These are phyloP conservation scores for Pandemis cinnamomeana DNA, from an alignment of 2,888 invertebrate genomes.

Conservation along the genomic window DNA sequence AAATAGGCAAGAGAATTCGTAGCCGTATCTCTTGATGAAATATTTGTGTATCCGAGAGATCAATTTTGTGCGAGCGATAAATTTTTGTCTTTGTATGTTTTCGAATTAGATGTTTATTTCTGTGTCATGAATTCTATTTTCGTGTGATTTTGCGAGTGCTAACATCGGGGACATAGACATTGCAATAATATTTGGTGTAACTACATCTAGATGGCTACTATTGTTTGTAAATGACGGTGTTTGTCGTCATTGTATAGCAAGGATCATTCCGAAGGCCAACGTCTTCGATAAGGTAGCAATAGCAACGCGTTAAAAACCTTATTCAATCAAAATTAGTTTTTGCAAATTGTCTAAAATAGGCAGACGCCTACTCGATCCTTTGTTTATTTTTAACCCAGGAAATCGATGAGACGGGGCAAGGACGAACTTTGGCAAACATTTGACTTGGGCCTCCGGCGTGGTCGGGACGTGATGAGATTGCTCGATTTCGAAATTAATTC, in stretches of 20 bases:
- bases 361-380: constrained; percentile 52
- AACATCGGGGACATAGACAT: background rate
- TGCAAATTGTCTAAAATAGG: constrained; percentile 49
- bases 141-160: background rate
- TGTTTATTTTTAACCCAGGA: constrained; percentile 49
- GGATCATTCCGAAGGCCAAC: background rate
- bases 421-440: constrained; percentile 25
- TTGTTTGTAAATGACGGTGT: background rate
- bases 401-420: constrained; percentile 52
- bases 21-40: constrained; percentile 10
- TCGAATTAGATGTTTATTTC: constrained; percentile 9
- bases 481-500: background rate
- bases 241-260: background rate
- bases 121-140: constrained; percentile 6
- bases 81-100: constrained; percentile 11
- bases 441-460: constrained; percentile 3
- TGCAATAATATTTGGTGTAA: background rate
- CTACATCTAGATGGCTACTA: background rate
- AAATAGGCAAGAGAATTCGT: constrained; percentile 19
- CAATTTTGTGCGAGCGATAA: constrained; percentile 10
- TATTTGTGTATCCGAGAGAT: constrained; percentile 4
- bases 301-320: background rate
- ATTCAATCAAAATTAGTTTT: background rate
- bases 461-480: background rate
- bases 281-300: background rate